These are phyloP conservation scores for Lasaia peninsularis DNA, from an alignment of 1,140 invertebrate genomes.

Conservation along the genomic window DNA sequence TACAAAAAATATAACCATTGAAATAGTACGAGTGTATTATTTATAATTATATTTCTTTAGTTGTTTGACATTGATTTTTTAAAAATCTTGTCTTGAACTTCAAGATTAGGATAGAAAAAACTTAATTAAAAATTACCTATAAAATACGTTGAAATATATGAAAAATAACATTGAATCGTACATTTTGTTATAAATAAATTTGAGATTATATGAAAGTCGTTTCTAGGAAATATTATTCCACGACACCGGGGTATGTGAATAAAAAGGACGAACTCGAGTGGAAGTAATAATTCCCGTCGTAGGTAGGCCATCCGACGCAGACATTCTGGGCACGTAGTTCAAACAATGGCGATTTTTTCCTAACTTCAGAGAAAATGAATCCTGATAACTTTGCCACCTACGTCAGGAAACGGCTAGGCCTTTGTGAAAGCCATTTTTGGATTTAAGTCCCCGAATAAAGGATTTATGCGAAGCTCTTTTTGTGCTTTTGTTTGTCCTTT, in stretches of 20 bases:
- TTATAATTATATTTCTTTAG: too few species aligned
- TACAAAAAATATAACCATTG: too few species aligned
- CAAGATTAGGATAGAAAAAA: too few species aligned
- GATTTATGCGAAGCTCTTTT: constrained; percentile 15
- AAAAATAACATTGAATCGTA: too few species aligned
- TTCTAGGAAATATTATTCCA: not conserved
- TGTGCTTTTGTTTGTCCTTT: constrained; percentile 5
- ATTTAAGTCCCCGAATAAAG: constrained; percentile 26
- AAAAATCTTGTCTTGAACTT: too few species aligned
- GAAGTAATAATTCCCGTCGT: constrained; percentile 51
- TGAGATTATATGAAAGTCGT: not conserved
- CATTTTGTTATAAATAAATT: too few species aligned
- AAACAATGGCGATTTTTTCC: constrained; percentile 51
- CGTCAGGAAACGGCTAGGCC: constrained; percentile 26
- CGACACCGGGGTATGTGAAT: not conserved
- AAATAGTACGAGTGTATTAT: too few species aligned
- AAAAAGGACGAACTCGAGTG: constrained; percentile 22
- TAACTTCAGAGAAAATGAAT: constrained; percentile 34
- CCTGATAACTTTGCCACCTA: constrained; percentile 36
- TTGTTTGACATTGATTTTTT: too few species aligned
- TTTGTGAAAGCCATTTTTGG: constrained; percentile 31
- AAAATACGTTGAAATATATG: too few species aligned
- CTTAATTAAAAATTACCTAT: too few species aligned
- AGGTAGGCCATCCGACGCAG: constrained; percentile 32
- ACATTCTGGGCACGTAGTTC: constrained; percentile 48